Base-by-base conservation (phyloP, 2,888 invertebrate species). In the Brenthis hecate region DNA sequence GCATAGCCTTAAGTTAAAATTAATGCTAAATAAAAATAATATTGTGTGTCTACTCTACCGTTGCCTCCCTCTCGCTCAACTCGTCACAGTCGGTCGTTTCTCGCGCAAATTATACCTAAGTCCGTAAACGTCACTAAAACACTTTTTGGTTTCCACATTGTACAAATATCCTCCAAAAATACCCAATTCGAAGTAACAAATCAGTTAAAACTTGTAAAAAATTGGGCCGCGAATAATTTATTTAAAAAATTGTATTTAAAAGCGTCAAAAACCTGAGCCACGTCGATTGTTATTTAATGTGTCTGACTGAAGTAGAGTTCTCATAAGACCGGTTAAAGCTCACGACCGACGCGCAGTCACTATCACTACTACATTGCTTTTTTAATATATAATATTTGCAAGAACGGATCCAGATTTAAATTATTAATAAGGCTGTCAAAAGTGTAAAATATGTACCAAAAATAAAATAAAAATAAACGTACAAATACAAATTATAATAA, bases 141-240 rank as follows among this genome's bases (percentile, higher is more conserved):
- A 80, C 79, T 88, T 87, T 90, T 90, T 90, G 89, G 90, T 89
- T 88, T 86, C 78, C 82, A 83, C 83, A 81, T 86, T 85, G 85
- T 85, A 88, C 83, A 85, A 86, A 86, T 79, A 85, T 82, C 76
- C 78, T 88, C 85, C 84, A 86, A 88, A 87, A 88, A 88, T 85
- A 87, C 80, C 77, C 74, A 43, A 43, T 43, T 43, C 74, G 74
- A 76, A 66, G 64, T 71, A 72, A 57, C 56, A 68, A 73, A 71
- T 69, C 67, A 67, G 56, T 66, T 67, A 66, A 70, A 69, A 70
- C 66, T 32, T 67, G 64, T 74, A 70, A 58, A 74, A 75, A 72
- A 56, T 68, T 73, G 73, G 66, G 73, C 72, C 73, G 69, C 69
- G 63, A 69, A 65, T 65, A 60, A 56, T 11, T 11, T 56, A 50